Percentiles rank a stretch among this genome's conserved stretches.
These are phyloP conservation scores for Alitta virens DNA, from an alignment of 2,888 invertebrate genomes.

Conservation along the genomic window DNA sequence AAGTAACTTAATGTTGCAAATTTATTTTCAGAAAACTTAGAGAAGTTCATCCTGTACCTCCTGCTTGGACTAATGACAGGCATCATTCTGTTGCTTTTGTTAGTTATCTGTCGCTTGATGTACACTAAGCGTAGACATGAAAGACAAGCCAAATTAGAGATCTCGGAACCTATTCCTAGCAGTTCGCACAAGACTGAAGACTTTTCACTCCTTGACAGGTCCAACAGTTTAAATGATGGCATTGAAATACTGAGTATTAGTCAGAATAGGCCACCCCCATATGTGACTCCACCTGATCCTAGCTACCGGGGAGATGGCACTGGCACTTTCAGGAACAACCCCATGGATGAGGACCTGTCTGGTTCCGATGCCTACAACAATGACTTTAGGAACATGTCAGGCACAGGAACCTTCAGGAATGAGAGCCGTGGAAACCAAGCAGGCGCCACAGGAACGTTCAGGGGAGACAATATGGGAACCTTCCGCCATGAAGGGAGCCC, in stretches of 20 bases:
- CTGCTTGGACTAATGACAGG: slow-evolving; percentile 23
- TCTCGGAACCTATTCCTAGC: slow-evolving; percentile 19
- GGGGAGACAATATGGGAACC: too few relatives aligned
- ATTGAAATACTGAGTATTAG: slow-evolving; percentile 16
- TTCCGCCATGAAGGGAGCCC: too few relatives aligned
- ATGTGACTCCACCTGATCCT: neutral
- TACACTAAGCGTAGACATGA: slow-evolving; percentile 5
- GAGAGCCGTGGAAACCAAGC: too few relatives aligned
- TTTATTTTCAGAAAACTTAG: slow-evolving; percentile 21
- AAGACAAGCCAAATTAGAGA: slow-evolving; percentile 13
- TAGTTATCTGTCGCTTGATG: slow-evolving; percentile 21
- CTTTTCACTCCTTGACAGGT: slow-evolving; percentile 6
- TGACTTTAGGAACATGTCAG: too few relatives aligned
- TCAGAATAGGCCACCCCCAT: slow-evolving; percentile 14
- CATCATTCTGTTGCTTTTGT: slow-evolving; percentile 19
- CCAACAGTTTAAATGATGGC: slow-evolving; percentile 7
- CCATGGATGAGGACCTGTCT: too few relatives aligned
- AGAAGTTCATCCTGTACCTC: slow-evolving; percentile 27
- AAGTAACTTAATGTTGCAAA: neutral
- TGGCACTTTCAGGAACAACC: too few relatives aligned
- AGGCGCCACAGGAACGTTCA: too few relatives aligned
- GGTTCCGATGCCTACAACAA: too few relatives aligned
- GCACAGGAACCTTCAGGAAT: too few relatives aligned
- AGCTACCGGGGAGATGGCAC: too few relatives aligned
- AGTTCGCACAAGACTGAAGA: slow-evolving; percentile 5